Conservation (phyloP, 2,797 vertebrate species). For the Petrocephalus schoutedeni region DNA sequence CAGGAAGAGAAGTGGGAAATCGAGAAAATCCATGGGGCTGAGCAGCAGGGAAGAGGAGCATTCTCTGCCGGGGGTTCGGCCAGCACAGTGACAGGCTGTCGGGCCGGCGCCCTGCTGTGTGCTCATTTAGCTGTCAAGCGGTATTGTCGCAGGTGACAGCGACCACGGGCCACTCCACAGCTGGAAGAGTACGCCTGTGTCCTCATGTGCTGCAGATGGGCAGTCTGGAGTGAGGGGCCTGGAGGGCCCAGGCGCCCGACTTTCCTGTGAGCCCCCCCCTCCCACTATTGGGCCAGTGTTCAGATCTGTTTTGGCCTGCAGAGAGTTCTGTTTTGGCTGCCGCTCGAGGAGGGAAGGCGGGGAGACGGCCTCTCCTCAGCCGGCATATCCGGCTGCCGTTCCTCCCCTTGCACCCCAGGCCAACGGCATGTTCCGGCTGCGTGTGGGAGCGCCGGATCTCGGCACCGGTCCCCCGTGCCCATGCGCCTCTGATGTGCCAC, state of each 20-base stretch:
- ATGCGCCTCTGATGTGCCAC: background rate
- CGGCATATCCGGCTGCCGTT: constrained; percentile 1
- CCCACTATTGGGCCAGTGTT: background rate
- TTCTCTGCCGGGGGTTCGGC: background rate
- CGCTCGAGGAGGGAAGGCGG: background rate
- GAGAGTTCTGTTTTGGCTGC: constrained; percentile 13
- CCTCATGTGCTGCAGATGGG: constrained; percentile 14
- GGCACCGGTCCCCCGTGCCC: background rate
- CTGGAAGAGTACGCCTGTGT: background rate
- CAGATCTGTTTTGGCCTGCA: background rate
- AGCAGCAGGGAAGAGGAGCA: background rate
- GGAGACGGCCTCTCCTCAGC: background rate
- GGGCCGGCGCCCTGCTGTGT: background rate
- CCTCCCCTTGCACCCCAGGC: background rate
- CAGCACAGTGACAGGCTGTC: background rate
- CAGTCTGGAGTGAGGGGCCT: background rate
- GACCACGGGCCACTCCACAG: background rate
- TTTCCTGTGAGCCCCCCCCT: constrained; percentile 1
- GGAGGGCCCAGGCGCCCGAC: background rate
- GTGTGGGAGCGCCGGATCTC: background rate
- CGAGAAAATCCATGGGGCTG: background rate
- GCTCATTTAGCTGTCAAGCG: background rate
- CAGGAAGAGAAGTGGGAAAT: background rate
- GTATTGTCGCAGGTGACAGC: background rate
- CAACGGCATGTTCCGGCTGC: background rate